These are phyloP conservation scores for Cardiocondyla obscurior DNA, from an alignment of 1,140 invertebrate species.

Conservation along the genomic window DNA sequence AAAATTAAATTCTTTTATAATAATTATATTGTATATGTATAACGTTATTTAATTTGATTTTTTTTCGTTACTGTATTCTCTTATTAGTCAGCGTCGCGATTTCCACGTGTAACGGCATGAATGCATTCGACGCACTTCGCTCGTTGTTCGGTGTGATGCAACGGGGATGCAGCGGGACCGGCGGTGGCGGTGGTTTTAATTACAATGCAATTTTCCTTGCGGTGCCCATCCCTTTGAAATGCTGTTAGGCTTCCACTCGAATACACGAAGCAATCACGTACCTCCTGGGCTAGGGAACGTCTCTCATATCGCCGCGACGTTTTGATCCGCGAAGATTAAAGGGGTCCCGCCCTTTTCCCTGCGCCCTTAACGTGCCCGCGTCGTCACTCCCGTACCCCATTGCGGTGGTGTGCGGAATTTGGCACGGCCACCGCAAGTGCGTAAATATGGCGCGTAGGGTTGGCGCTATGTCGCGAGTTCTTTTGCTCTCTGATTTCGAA, in stretches of 20 bases:
- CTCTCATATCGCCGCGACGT: slow-evolving; percentile 70
- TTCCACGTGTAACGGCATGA: background rate
- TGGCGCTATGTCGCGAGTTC: background rate
- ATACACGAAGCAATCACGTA: slow-evolving; percentile 82
- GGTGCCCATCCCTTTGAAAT: slow-evolving; percentile 79
- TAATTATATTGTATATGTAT: background rate
- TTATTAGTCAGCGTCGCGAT: background rate
- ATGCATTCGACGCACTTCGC: slow-evolving; percentile 25
- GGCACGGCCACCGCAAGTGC: slow-evolving; percentile 58
- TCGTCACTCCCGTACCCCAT: slow-evolving; percentile 23
- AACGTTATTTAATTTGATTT: background rate
- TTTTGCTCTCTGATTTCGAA: background rate
- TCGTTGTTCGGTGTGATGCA: slow-evolving; percentile 11
- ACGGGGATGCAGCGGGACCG: slow-evolving; percentile 44
- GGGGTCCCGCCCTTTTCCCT: slow-evolving; percentile 73
- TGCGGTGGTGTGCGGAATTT: slow-evolving; percentile 23
- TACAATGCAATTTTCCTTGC: slow-evolving; percentile 83
- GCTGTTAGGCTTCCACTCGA: slow-evolving; percentile 82
- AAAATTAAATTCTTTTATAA: background rate
- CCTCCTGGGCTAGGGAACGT: slow-evolving; percentile 65
- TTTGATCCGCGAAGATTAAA: slow-evolving; percentile 83
- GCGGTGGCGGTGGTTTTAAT: slow-evolving; percentile 77
- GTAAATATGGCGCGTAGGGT: slow-evolving; percentile 70
- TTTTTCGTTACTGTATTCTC: background rate
- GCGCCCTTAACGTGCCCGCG: slow-evolving; percentile 37